Conservation (phyloP, 2,113 vertebrate species). For the Falcunculus frontatus region DNA sequence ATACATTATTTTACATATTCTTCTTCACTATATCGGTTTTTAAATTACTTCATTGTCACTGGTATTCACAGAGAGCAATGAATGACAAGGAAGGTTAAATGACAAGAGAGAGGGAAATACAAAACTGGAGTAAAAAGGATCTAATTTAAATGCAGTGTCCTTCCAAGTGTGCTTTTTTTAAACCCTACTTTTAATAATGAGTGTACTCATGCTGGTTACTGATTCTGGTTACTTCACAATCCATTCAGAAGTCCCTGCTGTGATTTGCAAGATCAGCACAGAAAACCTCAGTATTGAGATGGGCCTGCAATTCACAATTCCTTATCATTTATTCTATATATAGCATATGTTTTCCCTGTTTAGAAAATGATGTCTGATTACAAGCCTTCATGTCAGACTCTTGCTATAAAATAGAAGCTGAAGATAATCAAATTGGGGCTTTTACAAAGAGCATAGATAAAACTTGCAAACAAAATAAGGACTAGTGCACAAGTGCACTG, state of each 20-base stretch:
- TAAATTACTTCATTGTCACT: neutral
- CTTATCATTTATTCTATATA: neutral
- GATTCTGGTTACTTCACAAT: neutral
- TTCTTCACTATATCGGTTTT: neutral
- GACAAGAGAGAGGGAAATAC: neutral
- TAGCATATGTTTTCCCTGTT: slow-evolving; percentile 6
- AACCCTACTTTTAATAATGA: neutral
- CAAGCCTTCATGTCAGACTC: neutral
- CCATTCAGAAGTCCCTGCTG: neutral
- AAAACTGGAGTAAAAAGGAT: neutral
- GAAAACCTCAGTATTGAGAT: neutral
- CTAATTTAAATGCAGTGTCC: neutral
- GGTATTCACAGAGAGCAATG: neutral
- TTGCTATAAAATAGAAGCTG: neutral
- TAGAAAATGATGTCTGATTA: slow-evolving; percentile 1
- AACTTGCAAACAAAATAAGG: neutral
- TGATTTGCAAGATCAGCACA: neutral
- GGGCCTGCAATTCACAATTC: neutral
- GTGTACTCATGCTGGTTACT: neutral
- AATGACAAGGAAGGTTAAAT: neutral
- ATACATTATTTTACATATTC: neutral
- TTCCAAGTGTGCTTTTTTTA: neutral
- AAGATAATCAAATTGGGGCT: neutral
- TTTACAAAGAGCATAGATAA: neutral
- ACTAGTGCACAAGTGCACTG: neutral